These are phyloP conservation scores for Myiozetetes cayanensis DNA, from an alignment of 2,113 vertebrate genomes.

Conservation along the genomic window DNA sequence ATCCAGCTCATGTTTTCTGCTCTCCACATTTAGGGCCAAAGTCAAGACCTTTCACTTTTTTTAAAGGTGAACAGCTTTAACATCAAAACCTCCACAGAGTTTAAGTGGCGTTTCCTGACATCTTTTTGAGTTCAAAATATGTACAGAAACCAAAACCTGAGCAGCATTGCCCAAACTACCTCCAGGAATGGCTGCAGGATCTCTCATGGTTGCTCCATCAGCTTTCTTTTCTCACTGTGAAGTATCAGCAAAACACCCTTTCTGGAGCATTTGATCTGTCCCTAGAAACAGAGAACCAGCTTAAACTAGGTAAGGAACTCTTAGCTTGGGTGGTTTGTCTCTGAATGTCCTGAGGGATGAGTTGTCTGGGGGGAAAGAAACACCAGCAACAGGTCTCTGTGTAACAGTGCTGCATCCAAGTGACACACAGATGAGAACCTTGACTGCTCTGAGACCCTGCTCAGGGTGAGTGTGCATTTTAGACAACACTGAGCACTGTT, in stretches of 20 bases:
- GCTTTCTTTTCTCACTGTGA: slow-evolving; percentile 42
- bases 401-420: neutral
- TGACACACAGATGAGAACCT: neutral
- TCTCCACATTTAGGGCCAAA: neutral
- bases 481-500: neutral
- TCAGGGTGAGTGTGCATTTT: neutral
- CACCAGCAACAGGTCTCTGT: slow-evolving; percentile 54
- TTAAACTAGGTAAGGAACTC: neutral
- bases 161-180: slow-evolving; percentile 30
- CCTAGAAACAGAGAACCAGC: neutral
- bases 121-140: neutral
- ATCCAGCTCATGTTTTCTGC: neutral
- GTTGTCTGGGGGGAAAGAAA: neutral
- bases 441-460: neutral
- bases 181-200: slow-evolving; percentile 37
- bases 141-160: slow-evolving; percentile 41
- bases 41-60: neutral
- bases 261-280: neutral
- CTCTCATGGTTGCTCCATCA: slow-evolving; percentile 14
- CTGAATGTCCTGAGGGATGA: neutral
- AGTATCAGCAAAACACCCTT: neutral
- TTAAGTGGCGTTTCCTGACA: neutral
- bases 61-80: slow-evolving; percentile 59
- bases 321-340: neutral
- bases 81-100: slow-evolving; percentile 17